Base-by-base conservation (phyloP, 2,113 vertebrate species). In the Nesogale talazaci region DNA sequence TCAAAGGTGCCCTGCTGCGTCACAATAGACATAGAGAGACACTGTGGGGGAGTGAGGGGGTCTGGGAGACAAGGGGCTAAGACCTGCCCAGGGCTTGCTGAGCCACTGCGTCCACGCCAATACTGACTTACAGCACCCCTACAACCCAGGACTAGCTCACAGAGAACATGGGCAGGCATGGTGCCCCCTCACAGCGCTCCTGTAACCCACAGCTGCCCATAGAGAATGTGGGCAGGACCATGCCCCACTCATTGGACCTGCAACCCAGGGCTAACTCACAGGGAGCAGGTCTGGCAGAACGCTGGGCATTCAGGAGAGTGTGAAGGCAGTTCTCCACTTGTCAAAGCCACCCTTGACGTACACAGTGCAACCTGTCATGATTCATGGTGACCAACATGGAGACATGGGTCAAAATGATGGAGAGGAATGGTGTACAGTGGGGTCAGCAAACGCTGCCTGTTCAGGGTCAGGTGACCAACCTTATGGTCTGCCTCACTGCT, bases 371-470 rank as follows among this genome's bases (percentile, higher is more conserved):
- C n/a, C 29, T 38, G 65, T 1, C 3, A 36, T 2, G 10, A 25
- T 23, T 9, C 34, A 57, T 31, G 16, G 29, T 22, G 16, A 29
- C 23, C 1, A 42, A 25, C 2, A 4, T 52, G 10, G 34, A 75
- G 40, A 0, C 6, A 74, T 52, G 46, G 46, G 46, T 52, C 46
- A 82, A 85, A 69, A 22, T 22, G 36, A 17, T 12, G n/a, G 4
- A 22, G 11, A 61, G 57, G 78, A 34, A 40, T 0, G 1, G 67
- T 34, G 65, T 22, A 23, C 0, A 42, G 38, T 25, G 2, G 0
- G 4, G 7, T 15, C 25, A 19, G 67, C n/a, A 31, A 31, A 69
- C 12, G 16, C 23, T 0, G 31, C 31, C 63, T 23, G 2, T 52
- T 15, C 40, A 36, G 10, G 36, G 15, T n/a, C 19, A 70, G 57